Evolutionary conservation across 2,797 vertebrate species (phyloP).

Genomic region (Miichthys miiuy): DNA sequence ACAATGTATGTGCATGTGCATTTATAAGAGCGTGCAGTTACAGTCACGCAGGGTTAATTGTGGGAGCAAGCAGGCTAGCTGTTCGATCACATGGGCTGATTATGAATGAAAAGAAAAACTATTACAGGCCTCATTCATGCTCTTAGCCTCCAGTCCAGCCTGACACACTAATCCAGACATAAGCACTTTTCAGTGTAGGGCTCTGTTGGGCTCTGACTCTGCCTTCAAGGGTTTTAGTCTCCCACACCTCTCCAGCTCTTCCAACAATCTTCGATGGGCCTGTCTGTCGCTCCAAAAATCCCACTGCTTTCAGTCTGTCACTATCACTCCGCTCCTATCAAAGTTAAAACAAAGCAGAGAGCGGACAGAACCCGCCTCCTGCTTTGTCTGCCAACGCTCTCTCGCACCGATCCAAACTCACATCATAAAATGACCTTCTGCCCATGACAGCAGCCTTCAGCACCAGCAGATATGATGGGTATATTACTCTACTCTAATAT

Average conservation of each 20-base stretch:
- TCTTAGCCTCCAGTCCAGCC: neutral
- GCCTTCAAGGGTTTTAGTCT: conserved; percentile 11
- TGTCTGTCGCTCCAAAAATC: conserved; percentile 27
- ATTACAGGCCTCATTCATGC: conserved; percentile 58
- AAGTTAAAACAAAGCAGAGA: conserved; percentile 59
- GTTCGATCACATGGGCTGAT: conserved; percentile 54
- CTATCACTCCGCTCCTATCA: conserved; percentile 41
- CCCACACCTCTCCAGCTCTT: conserved; percentile 38
- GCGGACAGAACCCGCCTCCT: conserved; percentile 36
- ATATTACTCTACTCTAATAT: conserved; percentile 50
- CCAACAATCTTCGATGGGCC: conserved; percentile 11
- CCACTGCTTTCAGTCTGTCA: conserved; percentile 59
- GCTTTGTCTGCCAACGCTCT: conserved; percentile 68
- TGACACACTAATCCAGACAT: conserved; percentile 59
- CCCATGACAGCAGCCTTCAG: conserved; percentile 77
- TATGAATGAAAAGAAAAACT: conserved; percentile 64
- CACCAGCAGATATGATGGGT: conserved; percentile 72
- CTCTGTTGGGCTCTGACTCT: no score
- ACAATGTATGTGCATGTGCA: conserved; percentile 36
- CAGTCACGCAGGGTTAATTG: conserved; percentile 22
- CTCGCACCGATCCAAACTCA: conserved; percentile 37
- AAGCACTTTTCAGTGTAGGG: conserved; percentile 55
- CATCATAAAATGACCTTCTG: conserved; percentile 70
- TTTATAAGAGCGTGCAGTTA: conserved; percentile 24
- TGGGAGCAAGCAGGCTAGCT: conserved; percentile 28